Evolutionary conservation across 1,140 invertebrate genomes (phyloP), one percentile per base, ranked within the genome.

Genomic region (Hormaphis cornu): DNA sequence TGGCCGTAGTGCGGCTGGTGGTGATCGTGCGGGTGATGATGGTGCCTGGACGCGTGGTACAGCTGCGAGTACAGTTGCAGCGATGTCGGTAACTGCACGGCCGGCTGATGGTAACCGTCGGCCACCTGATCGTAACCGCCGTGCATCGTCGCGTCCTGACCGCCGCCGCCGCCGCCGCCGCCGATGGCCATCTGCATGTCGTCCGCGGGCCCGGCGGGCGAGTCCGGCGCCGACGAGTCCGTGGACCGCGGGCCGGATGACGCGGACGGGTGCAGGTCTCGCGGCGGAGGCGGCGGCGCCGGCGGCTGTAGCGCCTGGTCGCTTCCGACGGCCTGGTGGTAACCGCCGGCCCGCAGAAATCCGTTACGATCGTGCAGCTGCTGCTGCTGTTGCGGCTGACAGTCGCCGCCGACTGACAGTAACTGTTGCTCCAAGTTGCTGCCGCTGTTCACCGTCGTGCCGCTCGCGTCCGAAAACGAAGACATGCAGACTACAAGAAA

Each of bases 121-220:
- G 20, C 20, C 18, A 33, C 12, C 1, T 66, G 61, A 1, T 66
- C 61, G 28, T 66, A 66, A 30, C 61, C 61, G 30, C 50, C 5
- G 9, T 48, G 61, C n/a, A n/a, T n/a, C n/a, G n/a, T n/a, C n/a
- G n/a, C n/a, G n/a, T n/a, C n/a, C n/a, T n/a, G n/a, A n/a, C n/a
- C n/a, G n/a, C n/a, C n/a, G n/a, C n/a, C 61, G 28, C 50, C 48
- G 24, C 61, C 61, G 30, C 50, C 5, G 9, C 33, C 42, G 12
- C 61, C 61, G 28, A 46, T 33, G 42, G 61, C 28, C 61, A 66
- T 66, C 61, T n/a, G n/a, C n/a, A 66, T 66, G 20, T 66, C 61
- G 44, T 66, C 61, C 28, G 61, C 42, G 10, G 44, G 44, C 6
- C 12, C 61, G 5, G 44, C 33, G 0, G 61, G 61, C 12, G 61